phyloP scores from a whole-genome alignment of 2,113 vertebrate species.

The Galemys pyrenaicus region DNA sequence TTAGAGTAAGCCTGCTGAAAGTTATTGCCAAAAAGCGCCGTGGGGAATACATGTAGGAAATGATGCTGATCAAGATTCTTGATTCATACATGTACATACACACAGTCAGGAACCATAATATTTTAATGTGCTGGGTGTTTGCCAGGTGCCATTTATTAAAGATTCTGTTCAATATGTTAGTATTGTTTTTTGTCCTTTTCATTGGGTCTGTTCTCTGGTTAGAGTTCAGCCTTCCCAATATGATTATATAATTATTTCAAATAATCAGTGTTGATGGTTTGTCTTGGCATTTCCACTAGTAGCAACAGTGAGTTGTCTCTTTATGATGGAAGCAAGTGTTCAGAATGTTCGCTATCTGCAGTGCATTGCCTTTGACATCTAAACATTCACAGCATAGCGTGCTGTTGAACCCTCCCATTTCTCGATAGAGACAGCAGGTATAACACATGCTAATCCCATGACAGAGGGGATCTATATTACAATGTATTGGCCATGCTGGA shows the following conservation, averaged over 20 bases:
- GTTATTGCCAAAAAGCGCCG: background rate
- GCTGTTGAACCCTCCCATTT: background rate
- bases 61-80: background rate
- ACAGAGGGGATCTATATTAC: background rate
- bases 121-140: background rate
- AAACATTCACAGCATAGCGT: background rate
- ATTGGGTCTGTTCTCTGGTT: background rate
- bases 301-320: background rate
- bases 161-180: background rate
- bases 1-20: background rate
- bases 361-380: background rate
- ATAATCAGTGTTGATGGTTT: background rate
- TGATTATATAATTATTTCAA: background rate
- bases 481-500: background rate
- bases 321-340: background rate
- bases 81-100: background rate
- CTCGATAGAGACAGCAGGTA: background rate
- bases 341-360: background rate
- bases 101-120: background rate
- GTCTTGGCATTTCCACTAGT: background rate
- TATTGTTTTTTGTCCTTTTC: background rate
- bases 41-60: background rate
- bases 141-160: background rate
- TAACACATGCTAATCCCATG: fast-evolving
- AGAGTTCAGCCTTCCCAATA: background rate